Percentiles rank a stretch among this genome's conserved stretches.
These are phyloP conservation scores for Notechis scutatus DNA, from an alignment of 2,113 vertebrate genomes.

Conservation along the genomic window DNA sequence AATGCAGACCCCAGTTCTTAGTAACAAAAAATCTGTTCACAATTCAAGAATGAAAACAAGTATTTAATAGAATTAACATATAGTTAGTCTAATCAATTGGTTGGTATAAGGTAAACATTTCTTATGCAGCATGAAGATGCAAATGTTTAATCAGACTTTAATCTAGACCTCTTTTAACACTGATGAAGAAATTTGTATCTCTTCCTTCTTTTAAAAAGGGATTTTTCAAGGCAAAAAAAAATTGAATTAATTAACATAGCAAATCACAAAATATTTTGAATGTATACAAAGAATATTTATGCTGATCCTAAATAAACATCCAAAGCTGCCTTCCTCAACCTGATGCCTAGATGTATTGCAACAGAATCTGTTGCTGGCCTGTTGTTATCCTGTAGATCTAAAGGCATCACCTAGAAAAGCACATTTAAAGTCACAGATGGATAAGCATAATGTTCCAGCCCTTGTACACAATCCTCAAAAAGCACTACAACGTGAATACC, in stretches of 20 bases:
- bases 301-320: background rate
- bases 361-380: background rate
- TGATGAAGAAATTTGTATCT: background rate
- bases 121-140: background rate
- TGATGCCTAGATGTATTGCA: background rate
- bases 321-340: background rate
- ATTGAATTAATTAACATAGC: background rate
- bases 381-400: background rate
- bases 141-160: constrained; percentile 14
- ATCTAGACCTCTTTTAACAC: background rate
- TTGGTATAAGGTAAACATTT: background rate
- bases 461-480: background rate
- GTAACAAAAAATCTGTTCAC: background rate
- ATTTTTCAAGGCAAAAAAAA: background rate
- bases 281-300: background rate
- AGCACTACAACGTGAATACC: background rate
- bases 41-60: background rate
- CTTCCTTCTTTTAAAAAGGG: background rate
- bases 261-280: background rate
- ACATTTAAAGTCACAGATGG: background rate
- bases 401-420: background rate
- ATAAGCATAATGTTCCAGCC: background rate
- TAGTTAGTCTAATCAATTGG: background rate
- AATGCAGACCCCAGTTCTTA: background rate
- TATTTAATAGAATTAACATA: background rate